These are phyloP conservation scores for Polymixis lichenea DNA, from an alignment of 2,888 invertebrate species.

Conservation along the genomic window DNA sequence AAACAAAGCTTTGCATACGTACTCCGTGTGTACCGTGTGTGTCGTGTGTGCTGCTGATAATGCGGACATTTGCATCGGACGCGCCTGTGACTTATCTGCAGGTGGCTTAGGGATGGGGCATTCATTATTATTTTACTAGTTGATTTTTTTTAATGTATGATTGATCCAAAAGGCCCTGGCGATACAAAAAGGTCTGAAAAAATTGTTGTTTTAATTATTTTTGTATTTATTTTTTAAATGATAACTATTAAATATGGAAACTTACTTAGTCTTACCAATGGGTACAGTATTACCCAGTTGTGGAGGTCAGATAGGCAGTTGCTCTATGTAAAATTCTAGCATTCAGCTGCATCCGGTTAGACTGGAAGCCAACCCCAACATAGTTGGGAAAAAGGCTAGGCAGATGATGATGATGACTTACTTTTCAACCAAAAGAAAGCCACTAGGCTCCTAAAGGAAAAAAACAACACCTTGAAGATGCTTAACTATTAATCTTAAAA, in stretches of 20 bases:
- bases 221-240: not conserved
- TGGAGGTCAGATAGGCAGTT: no score
- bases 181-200: not conserved
- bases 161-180: not conserved
- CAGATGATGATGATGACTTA: no score
- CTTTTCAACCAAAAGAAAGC: not conserved
- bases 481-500: not conserved
- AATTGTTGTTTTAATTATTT: not conserved
- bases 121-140: not conserved
- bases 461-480: not conserved
- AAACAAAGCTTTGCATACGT: constrained; percentile 86
- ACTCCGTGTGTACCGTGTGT: constrained; percentile 75
- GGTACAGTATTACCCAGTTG: no score
- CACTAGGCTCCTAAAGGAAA: not conserved
- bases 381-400: no score
- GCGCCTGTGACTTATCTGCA: constrained; percentile 83
- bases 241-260: not conserved
- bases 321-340: no score
- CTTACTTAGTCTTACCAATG: no score
- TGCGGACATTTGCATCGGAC: constrained; percentile 82
- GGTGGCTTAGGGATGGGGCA: constrained; percentile 68
- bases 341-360: no score
- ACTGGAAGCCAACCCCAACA: no score
- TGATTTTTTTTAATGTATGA: not conserved
- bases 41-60: constrained; percentile 85